Percentiles rank a stretch among this genome's conserved stretches.
These are phyloP conservation scores for Ctenoplectra terminalis DNA, from an alignment of 1,140 invertebrate species.

Conservation along the genomic window DNA sequence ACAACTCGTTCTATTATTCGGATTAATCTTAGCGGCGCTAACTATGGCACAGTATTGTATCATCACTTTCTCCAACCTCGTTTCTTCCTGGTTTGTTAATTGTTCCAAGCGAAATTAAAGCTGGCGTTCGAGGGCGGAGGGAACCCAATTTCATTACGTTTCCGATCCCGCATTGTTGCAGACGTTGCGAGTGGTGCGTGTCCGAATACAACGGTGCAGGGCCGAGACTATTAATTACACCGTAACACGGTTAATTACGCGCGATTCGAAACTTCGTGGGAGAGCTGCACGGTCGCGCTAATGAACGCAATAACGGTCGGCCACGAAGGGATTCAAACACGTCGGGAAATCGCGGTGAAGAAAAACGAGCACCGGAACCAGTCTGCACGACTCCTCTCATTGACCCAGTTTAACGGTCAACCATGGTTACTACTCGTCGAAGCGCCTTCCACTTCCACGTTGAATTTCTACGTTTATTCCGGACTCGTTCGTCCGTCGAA, in stretches of 20 bases:
- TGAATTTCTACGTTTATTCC: background rate
- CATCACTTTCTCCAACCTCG: background rate
- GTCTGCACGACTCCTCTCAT: constrained; percentile 15
- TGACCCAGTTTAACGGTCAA: constrained; percentile 36
- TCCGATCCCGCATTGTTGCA: constrained; percentile 15
- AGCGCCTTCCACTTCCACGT: background rate
- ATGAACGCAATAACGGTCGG: constrained; percentile 47
- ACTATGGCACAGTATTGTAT: background rate
- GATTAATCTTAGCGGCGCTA: too few species aligned
- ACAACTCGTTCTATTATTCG: too few species aligned
- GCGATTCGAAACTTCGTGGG: constrained; percentile 41
- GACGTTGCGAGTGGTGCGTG: constrained; percentile 17
- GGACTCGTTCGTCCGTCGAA: background rate
- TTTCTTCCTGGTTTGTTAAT: background rate
- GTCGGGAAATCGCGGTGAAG: constrained; percentile 31
- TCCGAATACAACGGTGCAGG: constrained; percentile 12
- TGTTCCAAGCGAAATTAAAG: background rate
- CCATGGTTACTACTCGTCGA: background rate
- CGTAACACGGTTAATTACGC: constrained; percentile 49
- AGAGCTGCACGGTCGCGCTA: constrained; percentile 11
- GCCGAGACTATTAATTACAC: constrained; percentile 49
- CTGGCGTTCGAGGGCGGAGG: background rate
- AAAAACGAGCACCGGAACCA: constrained; percentile 27
- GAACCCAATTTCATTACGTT: constrained; percentile 22
- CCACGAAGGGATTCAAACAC: constrained; percentile 34